These are phyloP conservation scores for Tenualosa ilisha DNA, from an alignment of 2,797 vertebrate genomes.

Conservation along the genomic window DNA sequence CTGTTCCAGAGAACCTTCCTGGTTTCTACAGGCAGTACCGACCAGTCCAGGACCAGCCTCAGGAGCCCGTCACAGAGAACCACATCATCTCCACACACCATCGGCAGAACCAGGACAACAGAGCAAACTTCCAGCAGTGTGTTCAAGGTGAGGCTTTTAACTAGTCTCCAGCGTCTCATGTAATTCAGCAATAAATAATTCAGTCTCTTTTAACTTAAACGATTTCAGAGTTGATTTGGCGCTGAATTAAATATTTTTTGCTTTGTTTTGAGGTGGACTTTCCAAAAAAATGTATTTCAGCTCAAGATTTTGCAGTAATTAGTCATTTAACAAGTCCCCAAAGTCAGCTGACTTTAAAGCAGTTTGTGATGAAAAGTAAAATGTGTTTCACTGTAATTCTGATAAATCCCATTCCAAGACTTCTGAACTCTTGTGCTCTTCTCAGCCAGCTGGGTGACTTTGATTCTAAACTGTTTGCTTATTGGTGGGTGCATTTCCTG, in stretches of 20 bases:
- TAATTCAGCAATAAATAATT: too few species aligned
- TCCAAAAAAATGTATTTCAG: not conserved
- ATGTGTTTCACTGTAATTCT: too few species aligned
- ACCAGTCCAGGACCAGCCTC: slow-evolving; percentile 33
- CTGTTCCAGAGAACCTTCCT: slow-evolving; percentile 71
- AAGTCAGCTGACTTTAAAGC: not conserved
- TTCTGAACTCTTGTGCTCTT: not conserved
- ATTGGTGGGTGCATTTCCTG: not conserved
- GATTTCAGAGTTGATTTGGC: not conserved
- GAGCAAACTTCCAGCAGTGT: slow-evolving; percentile 32
- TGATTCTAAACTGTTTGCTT: not conserved
- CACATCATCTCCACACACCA: not conserved
- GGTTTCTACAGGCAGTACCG: slow-evolving; percentile 71
- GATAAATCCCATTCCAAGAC: too few species aligned
- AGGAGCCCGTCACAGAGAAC: slow-evolving; percentile 10
- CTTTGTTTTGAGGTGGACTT: too few species aligned
- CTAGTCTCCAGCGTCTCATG: too few species aligned
- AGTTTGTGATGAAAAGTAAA: not conserved
- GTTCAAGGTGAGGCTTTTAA: slow-evolving; percentile 37
- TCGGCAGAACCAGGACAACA: not conserved
- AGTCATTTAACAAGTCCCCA: too few species aligned
- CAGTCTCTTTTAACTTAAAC: slow-evolving; percentile 25
- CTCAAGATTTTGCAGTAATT: not conserved
- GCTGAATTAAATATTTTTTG: not conserved
- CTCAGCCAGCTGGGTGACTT: not conserved